These are phyloP conservation scores for Chrysomela aeneicollis DNA, from an alignment of 2,888 invertebrate genomes.

Conservation along the genomic window DNA sequence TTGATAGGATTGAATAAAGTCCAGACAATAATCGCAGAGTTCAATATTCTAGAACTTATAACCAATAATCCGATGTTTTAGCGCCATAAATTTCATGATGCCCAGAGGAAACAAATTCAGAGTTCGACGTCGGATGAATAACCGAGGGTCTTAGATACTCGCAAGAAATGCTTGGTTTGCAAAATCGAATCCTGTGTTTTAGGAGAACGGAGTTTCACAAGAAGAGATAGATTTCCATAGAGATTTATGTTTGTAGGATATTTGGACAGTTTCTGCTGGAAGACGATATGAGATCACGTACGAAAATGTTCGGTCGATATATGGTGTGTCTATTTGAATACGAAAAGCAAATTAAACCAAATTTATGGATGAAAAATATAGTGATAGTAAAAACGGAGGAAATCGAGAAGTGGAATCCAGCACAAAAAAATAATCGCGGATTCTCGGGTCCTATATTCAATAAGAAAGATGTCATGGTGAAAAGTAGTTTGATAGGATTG, in stretches of 20 bases:
- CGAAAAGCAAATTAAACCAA: background rate
- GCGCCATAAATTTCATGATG: slow-evolving; percentile 45
- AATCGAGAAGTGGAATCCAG: too few species aligned
- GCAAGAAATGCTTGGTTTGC: slow-evolving; percentile 35
- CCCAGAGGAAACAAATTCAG: slow-evolving; percentile 42
- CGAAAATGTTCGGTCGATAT: background rate
- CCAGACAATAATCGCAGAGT: slow-evolving; percentile 45
- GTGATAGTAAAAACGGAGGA: too few species aligned
- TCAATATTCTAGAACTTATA: slow-evolving; percentile 45
- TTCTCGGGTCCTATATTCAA: too few species aligned
- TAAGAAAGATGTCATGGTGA: too few species aligned
- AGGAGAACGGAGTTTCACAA: slow-evolving; percentile 25
- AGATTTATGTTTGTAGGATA: slow-evolving; percentile 6
- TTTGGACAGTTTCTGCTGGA: slow-evolving; percentile 2
- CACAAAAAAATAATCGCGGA: too few species aligned
- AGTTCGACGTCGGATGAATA: slow-evolving; percentile 40
- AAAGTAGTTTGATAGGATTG: too few species aligned
- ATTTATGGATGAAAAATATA: too few species aligned
- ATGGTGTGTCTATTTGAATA: background rate
- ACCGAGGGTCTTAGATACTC: slow-evolving; percentile 32
- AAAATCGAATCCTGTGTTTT: slow-evolving; percentile 32
- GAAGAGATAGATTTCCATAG: slow-evolving; percentile 27
- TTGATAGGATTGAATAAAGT: background rate
- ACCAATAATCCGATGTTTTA: slow-evolving; percentile 45
- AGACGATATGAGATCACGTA: slow-evolving; percentile 4